phyloP scores from a whole-genome alignment of 2,797 vertebrate genomes.

The Paramormyrops hopkinsi region DNA sequence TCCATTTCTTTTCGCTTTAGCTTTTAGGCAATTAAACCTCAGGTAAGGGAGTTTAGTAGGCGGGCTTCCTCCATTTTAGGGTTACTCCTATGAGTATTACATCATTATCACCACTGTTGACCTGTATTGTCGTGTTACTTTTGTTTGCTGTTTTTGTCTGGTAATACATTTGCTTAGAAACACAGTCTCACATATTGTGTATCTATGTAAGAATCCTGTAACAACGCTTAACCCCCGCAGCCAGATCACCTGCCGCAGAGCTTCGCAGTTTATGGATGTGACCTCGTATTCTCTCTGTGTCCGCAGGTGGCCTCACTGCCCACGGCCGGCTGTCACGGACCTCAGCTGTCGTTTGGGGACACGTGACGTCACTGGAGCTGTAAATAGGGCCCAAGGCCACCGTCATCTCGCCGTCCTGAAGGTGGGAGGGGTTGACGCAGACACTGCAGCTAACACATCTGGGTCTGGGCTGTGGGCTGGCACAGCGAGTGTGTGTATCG shows the following conservation, averaged over 20 bases:
- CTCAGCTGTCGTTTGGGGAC: background rate
- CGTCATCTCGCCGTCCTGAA: background rate
- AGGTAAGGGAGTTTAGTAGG: background rate
- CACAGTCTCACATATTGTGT: conserved; percentile 33
- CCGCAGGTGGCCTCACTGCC: conserved; percentile 38
- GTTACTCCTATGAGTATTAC: background rate
- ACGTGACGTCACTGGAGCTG: background rate
- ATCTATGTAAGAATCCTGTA: conserved; percentile 47
- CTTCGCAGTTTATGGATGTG: conserved; percentile 54
- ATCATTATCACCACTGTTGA: conserved; percentile 39
- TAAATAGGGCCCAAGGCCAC: conserved; percentile 1
- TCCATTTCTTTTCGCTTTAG: background rate
- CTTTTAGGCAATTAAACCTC: background rate
- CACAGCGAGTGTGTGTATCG: background rate
- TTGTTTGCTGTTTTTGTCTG: conserved; percentile 28
- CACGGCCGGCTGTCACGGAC: conserved; percentile 36
- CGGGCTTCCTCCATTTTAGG: background rate
- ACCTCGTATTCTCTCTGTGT: conserved; percentile 66
- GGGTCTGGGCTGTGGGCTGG: background rate
- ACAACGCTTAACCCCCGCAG: conserved; percentile 55
- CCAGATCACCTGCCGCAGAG: conserved; percentile 52
- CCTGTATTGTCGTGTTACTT: conserved; percentile 42
- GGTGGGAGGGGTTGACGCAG: background rate
- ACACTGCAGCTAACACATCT: background rate
- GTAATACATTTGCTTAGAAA: conserved; percentile 54